Evolutionary conservation across 2,797 vertebrate species (phyloP), one percentile per base, ranked within the genome.

Genomic region (Buphagus erythrorhynchus): DNA sequence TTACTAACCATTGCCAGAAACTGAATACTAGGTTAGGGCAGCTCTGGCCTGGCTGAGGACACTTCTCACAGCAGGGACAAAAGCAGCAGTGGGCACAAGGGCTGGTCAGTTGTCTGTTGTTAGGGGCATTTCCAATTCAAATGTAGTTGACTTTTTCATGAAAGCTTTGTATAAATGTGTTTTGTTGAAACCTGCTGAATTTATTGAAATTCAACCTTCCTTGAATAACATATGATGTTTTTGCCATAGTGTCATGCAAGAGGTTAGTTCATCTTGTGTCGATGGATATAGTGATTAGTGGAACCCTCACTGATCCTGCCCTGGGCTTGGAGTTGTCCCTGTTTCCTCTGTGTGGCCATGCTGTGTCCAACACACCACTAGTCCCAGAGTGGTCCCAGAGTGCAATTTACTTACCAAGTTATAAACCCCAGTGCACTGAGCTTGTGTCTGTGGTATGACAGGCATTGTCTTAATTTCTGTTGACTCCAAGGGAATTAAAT

Each of bases 231-330:
- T 55, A 3, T 5, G 57, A 1, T 17, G 10, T 38, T 80, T 82
- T 54, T 54, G 35, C 42, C 26, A 6, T 28, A 57, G 7, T 49
- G 28, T 6, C 2, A 1, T 31, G 18, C 12, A 68, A 7, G 14
- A 24, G 14, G 8, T 59, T 80, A 49, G 21, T 65, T 88, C 42
- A 28, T 71, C 9, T n/a, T 67, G 4, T 59, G 29, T 35, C 2
- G 0, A 10, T 51, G 5, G 1, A 3, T 33, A 19, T 36, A 57
- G 19, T 84, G n/a, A 59, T 15, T 33, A 58, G 33, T 35, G 21
- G n/a, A 31, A 24, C 38, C 4, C 9, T 72, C 6, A 4, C 16
- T 52, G 13, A 17, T 67, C 20, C 21, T 1, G 0, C 20, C 1
- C 16, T 48, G 12, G 21, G 33, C 19, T 73, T 57, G 45, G 68